Percentiles rank a stretch among this genome's conserved stretches.
These are phyloP conservation scores for Myotis brandtii DNA, from an alignment of 2,113 vertebrate genomes.

Conservation along the genomic window DNA sequence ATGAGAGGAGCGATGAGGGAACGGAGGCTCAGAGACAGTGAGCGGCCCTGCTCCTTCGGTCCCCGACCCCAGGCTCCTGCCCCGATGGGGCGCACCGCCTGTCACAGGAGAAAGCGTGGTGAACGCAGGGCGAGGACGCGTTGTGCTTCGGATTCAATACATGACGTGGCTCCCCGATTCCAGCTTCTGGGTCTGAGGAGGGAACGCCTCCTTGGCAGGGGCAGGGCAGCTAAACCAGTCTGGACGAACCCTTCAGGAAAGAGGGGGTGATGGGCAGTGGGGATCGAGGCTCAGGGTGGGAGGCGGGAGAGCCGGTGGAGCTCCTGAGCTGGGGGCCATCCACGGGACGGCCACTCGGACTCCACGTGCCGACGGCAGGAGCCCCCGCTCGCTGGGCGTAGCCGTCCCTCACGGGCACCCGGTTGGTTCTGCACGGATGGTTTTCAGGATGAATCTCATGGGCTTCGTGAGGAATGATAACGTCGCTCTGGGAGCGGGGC, in stretches of 20 bases:
- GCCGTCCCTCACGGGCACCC: neutral
- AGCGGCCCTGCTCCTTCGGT: neutral
- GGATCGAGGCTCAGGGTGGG: neutral
- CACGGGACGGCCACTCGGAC: neutral
- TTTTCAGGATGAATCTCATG: neutral
- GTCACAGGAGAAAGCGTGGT: neutral
- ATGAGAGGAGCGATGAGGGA: neutral
- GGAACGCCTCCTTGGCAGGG: neutral
- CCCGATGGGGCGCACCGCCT: neutral
- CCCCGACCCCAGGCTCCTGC: neutral
- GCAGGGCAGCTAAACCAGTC: neutral
- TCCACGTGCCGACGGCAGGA: fast-evolving
- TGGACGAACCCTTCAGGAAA: too few relatives aligned
- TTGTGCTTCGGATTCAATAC: neutral
- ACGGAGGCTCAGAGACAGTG: neutral
- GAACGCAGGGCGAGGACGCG: fast-evolving
- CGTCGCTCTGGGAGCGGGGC: neutral
- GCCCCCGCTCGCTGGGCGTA: fast-evolving
- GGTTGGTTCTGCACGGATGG: fast-evolving
- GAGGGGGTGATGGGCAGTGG: too few relatives aligned
- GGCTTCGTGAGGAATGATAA: neutral
- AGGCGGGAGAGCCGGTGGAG: neutral
- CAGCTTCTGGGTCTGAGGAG: neutral
- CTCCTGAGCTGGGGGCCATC: neutral
- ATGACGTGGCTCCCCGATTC: neutral